phyloP scores from a whole-genome alignment of 2,888 invertebrate genomes.

The Pseudococcus jackbeardsleyi region DNA sequence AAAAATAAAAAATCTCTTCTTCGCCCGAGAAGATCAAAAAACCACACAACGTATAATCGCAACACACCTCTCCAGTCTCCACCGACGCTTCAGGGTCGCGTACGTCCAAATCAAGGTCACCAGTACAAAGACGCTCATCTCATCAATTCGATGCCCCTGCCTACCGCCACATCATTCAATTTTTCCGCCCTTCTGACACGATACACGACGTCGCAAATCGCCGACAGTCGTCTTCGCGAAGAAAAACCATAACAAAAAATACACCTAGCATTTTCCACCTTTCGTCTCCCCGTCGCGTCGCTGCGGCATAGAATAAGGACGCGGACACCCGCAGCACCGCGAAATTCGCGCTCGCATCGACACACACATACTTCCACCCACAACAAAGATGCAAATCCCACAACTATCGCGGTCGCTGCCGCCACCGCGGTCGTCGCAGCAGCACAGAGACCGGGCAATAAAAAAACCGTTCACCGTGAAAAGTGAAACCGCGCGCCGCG shows the following conservation, averaged over 20 bases:
- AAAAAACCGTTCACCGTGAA: slow-evolving; percentile 57
- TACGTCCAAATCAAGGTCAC: slow-evolving; percentile 26
- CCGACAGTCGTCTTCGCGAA: neutral
- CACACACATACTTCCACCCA: slow-evolving; percentile 5
- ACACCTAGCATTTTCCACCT: neutral
- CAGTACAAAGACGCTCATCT: slow-evolving; percentile 39
- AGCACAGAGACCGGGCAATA: slow-evolving; percentile 30
- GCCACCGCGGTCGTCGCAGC: neutral
- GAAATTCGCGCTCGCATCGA: neutral
- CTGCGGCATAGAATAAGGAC: neutral
- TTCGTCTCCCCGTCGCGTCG: neutral
- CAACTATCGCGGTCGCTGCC: neutral
- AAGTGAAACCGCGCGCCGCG: slow-evolving; percentile 48
- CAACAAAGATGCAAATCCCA: slow-evolving; percentile 46
- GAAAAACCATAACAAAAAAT: neutral
- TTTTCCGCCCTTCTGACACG: neutral
- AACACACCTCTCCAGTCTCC: neutral
- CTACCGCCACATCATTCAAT: neutral
- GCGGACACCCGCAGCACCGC: neutral
- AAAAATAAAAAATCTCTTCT: neutral
- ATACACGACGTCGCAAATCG: neutral
- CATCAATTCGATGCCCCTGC: neutral
- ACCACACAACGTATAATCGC: neutral
- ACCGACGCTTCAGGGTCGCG: neutral
- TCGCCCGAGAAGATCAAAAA: neutral